Percentiles rank a stretch among this genome's conserved stretches.
Conservation (phyloP, 1,140 invertebrate species). For the Brachionus plicatilis region DNA sequence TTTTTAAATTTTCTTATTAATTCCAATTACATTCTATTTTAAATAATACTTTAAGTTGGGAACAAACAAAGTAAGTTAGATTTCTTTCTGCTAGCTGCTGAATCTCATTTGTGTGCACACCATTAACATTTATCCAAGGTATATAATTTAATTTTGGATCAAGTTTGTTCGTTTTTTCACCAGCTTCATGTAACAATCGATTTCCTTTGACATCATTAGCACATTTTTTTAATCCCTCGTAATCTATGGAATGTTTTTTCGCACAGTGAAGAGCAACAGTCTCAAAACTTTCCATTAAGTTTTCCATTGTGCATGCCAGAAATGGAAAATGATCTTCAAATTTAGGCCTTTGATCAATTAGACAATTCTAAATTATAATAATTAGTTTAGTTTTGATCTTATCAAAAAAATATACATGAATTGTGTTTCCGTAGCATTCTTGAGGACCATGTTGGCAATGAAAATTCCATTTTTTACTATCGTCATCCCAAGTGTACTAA, state of each 20-base stretch:
- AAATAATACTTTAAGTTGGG: background rate
- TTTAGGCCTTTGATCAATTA: background rate
- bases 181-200: slow-evolving; percentile 13
- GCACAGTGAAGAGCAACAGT: background rate
- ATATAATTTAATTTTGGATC: slow-evolving; percentile 20
- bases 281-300: background rate
- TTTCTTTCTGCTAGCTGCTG: background rate
- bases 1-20: background rate
- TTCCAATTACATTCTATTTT: background rate
- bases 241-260: background rate
- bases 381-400: background rate
- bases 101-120: background rate
- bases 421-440: slow-evolving; percentile 30
- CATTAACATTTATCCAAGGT: slow-evolving; percentile 12
- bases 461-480: background rate
- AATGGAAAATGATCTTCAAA: slow-evolving; percentile 38
- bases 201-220: background rate
- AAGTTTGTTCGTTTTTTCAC: background rate
- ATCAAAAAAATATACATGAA: background rate
- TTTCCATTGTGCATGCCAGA: slow-evolving; percentile 14
- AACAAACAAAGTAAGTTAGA: slow-evolving; percentile 18
- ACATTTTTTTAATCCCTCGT: background rate
- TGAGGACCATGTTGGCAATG: slow-evolving; percentile 14
- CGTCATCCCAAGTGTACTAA: background rate
- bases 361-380: slow-evolving; percentile 19